Evolutionary conservation across 2,113 vertebrate genomes (phyloP).

Genomic region (Chaenogobius annularis): DNA sequence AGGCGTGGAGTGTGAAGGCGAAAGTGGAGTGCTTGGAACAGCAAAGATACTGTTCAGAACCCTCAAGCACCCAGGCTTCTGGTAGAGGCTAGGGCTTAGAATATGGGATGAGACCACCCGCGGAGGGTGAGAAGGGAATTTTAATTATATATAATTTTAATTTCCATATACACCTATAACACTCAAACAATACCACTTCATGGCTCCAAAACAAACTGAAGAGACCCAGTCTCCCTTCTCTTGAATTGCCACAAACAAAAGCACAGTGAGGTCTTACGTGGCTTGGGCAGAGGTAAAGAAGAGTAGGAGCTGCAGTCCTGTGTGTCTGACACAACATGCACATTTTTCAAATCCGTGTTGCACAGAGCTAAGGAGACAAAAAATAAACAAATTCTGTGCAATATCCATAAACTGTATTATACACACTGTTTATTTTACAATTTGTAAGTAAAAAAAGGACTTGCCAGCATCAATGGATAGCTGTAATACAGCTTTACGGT

Average conservation of each 20-base stretch:
- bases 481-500: background rate
- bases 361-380: background rate
- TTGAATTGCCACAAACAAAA: background rate
- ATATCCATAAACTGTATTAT: background rate
- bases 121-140: no score
- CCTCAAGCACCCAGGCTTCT: no score
- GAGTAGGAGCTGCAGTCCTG: background rate
- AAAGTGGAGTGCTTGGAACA: no score
- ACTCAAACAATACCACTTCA: no score
- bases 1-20: no score
- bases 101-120: no score
- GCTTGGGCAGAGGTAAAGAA: background rate
- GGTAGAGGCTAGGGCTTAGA: no score
- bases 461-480: background rate
- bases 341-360: background rate
- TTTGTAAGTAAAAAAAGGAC: background rate
- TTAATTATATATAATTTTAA: no score
- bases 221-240: no score
- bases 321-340: background rate
- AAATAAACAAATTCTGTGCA: background rate
- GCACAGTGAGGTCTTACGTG: background rate
- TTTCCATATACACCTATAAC: background rate
- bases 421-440: background rate
- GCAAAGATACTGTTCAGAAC: no score
- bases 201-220: no score